phyloP scores from a whole-genome alignment of 2,888 invertebrate species.

The Petrophora chlorosata region DNA sequence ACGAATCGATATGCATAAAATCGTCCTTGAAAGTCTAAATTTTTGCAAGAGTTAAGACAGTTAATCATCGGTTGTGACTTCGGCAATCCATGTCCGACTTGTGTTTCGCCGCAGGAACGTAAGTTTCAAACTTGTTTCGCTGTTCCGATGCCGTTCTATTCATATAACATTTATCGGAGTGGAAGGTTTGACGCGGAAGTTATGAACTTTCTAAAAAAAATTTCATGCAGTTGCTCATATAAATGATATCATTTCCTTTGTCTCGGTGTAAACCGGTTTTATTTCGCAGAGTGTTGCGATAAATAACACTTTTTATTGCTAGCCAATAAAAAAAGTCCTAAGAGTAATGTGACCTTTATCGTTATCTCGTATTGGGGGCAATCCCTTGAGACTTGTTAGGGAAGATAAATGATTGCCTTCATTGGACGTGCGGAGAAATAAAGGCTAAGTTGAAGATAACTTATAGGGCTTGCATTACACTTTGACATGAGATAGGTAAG shows the following conservation, averaged over 20 bases:
- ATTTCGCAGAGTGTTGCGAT: constrained; percentile 59
- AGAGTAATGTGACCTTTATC: constrained; percentile 67
- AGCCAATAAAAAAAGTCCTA: constrained; percentile 58
- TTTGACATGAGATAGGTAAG: constrained; percentile 22
- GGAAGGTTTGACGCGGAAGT: constrained; percentile 45
- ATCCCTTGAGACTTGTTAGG: constrained; percentile 52
- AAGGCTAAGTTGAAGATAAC: constrained; percentile 38
- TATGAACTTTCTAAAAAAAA: constrained; percentile 61
- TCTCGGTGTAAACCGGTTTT: constrained; percentile 48
- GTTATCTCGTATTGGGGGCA: constrained; percentile 51
- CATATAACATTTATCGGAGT: constrained; percentile 31
- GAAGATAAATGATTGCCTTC: constrained; percentile 47
- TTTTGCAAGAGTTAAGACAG: constrained; percentile 61
- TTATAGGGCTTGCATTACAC: constrained; percentile 25
- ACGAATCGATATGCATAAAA: constrained; percentile 80
- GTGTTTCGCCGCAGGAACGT: constrained; percentile 53
- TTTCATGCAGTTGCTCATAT: constrained; percentile 46
- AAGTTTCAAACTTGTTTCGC: constrained; percentile 65
- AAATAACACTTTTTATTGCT: constrained; percentile 63
- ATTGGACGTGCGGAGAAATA: constrained; percentile 39
- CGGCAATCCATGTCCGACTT: constrained; percentile 48
- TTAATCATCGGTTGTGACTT: constrained; percentile 46
- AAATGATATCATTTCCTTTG: constrained; percentile 47
- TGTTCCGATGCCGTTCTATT: constrained; percentile 44
- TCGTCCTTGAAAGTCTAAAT: constrained; percentile 68